Evolutionary conservation across 1,140 invertebrate genomes (phyloP).

Genomic region (Nilaparvata lugens): DNA sequence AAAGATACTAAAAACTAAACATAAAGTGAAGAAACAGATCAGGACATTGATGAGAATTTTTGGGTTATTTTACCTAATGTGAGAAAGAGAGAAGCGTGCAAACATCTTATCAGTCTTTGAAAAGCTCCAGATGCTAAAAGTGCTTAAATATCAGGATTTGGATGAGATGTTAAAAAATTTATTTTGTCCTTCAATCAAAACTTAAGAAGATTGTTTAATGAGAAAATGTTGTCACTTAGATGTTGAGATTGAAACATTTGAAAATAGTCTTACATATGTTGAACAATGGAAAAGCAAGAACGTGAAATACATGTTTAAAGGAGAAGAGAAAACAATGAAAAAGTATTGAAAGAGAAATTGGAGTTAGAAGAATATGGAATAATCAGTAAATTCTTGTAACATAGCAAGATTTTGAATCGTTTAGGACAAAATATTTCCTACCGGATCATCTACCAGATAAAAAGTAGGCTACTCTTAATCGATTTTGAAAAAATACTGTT

Average conservation of each 20-base stretch:
- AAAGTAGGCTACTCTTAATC: too few species aligned
- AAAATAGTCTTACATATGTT: constrained; percentile 12
- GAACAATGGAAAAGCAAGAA: constrained; percentile 14
- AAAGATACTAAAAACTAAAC: constrained; percentile 11
- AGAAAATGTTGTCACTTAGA: not conserved
- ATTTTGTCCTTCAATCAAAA: constrained; percentile 1
- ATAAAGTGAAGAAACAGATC: constrained; percentile 16
- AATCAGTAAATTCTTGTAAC: too few species aligned
- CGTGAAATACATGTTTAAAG: not conserved
- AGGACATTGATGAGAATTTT: constrained; percentile 3
- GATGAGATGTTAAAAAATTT: constrained; percentile 14
- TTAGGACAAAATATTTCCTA: too few species aligned
- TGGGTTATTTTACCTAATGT: constrained; percentile 10
- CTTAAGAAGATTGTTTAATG: too few species aligned
- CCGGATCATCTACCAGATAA: too few species aligned
- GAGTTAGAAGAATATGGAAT: constrained; percentile 11
- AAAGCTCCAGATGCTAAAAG: constrained; percentile 6
- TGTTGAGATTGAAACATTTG: constrained; percentile 2
- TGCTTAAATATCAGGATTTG: constrained; percentile 14
- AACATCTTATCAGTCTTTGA: constrained; percentile 2
- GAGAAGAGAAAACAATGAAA: not conserved
- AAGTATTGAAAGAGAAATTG: constrained; percentile 13
- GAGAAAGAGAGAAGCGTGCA: too few species aligned
- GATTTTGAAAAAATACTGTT: too few species aligned
- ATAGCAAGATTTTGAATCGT: too few species aligned